phyloP scores from a whole-genome alignment of 2,888 invertebrate species.

The Microplitis manilae region DNA sequence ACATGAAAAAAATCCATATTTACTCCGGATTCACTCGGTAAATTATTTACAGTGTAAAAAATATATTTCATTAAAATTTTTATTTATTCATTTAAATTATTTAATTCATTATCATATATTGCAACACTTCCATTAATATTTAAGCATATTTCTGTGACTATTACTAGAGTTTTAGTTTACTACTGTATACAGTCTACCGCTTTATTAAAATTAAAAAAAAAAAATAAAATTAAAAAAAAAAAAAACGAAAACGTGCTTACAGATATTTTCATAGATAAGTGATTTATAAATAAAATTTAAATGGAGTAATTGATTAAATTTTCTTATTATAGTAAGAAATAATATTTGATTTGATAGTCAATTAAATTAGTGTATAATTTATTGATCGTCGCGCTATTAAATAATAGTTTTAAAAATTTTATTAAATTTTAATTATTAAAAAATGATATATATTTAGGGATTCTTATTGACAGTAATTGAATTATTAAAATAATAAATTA shows the following conservation, averaged over 20 bases:
- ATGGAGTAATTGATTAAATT: slow-evolving; percentile 3
- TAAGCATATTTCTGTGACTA: slow-evolving; percentile 11
- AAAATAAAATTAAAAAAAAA: slow-evolving; percentile 20
- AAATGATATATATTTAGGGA: not conserved
- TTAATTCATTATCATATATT: slow-evolving; percentile 10
- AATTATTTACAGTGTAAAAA: too few species aligned
- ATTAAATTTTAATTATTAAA: slow-evolving; percentile 6
- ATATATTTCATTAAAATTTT: slow-evolving; percentile 1
- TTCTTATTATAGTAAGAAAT: slow-evolving; percentile 18
- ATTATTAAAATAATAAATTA: not conserved
- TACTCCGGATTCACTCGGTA: too few species aligned
- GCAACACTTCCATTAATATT: slow-evolving; percentile 45
- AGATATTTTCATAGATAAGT: slow-evolving; percentile 50
- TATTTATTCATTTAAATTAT: not conserved
- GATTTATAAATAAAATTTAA: slow-evolving; percentile 44
- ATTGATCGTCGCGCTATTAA: not conserved
- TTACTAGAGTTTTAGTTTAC: not conserved
- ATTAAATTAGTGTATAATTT: too few species aligned
- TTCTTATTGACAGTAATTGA: not conserved
- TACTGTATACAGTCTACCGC: slow-evolving; percentile 50
- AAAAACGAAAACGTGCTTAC: slow-evolving; percentile 37
- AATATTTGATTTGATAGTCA: not conserved
- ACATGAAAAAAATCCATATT: too few species aligned
- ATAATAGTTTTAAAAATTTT: slow-evolving; percentile 2
- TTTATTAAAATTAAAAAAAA: slow-evolving; percentile 31